These are phyloP conservation scores for Drosophila kambysellisi DNA, from an alignment of 2,888 invertebrate genomes.

Conservation along the genomic window DNA sequence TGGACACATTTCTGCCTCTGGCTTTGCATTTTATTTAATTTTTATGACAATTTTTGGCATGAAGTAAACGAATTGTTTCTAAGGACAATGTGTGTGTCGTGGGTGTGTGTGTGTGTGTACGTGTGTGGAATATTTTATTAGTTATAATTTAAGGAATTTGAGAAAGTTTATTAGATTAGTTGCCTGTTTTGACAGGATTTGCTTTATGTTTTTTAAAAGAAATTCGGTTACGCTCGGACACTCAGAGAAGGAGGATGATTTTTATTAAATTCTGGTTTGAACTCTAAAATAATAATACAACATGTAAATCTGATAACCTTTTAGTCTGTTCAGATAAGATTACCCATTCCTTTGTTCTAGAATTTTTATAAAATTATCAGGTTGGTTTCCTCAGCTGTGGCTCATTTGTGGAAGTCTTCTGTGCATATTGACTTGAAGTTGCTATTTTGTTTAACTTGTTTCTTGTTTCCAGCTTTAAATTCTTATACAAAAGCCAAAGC, in stretches of 20 bases:
- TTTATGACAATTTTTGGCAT: constrained; percentile 23
- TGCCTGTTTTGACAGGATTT: background rate
- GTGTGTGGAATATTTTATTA: constrained; percentile 5
- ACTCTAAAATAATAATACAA: background rate
- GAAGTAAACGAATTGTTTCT: constrained; percentile 38
- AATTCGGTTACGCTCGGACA: background rate
- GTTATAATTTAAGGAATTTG: background rate
- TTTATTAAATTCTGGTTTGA: background rate
- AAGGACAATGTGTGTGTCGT: constrained; percentile 18
- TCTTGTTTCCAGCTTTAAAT: background rate
- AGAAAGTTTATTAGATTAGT: background rate
- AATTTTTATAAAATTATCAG: too few relatives aligned
- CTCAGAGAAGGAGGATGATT: background rate
- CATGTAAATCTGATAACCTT: background rate
- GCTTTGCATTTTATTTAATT: constrained; percentile 34
- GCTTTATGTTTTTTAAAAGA: background rate
- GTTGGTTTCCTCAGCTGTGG: background rate
- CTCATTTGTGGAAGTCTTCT: background rate
- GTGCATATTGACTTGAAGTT: background rate
- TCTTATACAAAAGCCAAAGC: background rate
- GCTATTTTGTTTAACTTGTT: background rate
- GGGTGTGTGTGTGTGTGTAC: constrained; percentile 7
- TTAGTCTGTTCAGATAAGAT: background rate
- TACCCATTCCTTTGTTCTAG: too few relatives aligned
- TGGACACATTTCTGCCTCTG: constrained; percentile 14